Evolutionary conservation across 2,113 vertebrate species (phyloP).

Genomic region (Gnathonemus echidnorhynchus): DNA sequence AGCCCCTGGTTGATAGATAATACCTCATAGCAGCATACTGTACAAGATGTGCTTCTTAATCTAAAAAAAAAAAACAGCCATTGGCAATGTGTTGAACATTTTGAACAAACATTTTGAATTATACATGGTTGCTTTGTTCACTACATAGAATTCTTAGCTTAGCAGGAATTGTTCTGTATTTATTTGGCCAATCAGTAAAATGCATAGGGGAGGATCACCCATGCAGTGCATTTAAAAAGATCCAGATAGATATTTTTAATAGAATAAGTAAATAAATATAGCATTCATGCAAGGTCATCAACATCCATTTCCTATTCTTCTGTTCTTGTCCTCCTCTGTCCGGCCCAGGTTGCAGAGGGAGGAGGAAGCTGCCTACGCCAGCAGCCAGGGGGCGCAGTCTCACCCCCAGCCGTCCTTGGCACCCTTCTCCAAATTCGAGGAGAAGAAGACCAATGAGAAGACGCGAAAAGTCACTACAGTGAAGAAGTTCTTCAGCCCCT

Average conservation of each 20-base stretch:
- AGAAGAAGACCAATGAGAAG: conserved; percentile 97
- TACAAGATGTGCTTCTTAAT: not conserved
- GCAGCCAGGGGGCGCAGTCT: conserved; percentile 72
- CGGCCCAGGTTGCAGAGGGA: conserved; percentile 80
- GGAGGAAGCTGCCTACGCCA: conserved; percentile 90
- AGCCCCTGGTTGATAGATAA: not conserved
- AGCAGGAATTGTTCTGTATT: not conserved
- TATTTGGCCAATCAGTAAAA: not conserved
- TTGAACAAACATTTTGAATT: not conserved
- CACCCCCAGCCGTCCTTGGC: conserved; percentile 68
- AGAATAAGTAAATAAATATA: not conserved
- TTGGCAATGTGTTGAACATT: not conserved
- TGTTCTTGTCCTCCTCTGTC: not conserved
- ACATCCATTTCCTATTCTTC: not conserved
- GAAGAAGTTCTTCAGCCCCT: conserved; percentile 96
- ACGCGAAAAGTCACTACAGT: conserved; percentile 92
- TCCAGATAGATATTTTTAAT: not conserved
- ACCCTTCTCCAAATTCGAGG: conserved; percentile 94
- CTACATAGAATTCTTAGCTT: not conserved
- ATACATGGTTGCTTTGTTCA: not conserved
- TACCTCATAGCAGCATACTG: not conserved
- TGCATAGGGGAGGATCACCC: not conserved
- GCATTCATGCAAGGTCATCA: not conserved
- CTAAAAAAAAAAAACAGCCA: not conserved
- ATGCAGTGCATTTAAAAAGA: not conserved